phyloP scores from a whole-genome alignment of 1,140 invertebrate species.

The Heterodera carotae region DNA sequence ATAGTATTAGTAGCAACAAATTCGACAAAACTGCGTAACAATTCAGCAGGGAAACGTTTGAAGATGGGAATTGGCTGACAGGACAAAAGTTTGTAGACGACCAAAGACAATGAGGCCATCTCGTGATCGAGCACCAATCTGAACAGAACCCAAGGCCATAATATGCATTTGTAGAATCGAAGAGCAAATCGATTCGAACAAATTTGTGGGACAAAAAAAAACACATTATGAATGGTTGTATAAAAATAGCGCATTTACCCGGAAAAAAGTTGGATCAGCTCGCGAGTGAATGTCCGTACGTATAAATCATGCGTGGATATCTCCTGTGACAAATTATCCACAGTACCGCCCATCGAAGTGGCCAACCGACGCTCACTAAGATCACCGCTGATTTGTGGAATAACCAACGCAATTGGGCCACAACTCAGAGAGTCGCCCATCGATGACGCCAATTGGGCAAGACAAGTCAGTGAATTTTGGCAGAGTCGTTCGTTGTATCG shows the following conservation, averaged over 20 bases:
- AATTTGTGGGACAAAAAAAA: neutral
- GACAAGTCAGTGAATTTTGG: constrained; percentile 38
- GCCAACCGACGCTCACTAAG: constrained; percentile 18
- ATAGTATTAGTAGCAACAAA: constrained; percentile 27
- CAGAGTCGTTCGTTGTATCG: constrained; percentile 32
- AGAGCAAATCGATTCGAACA: too few relatives aligned
- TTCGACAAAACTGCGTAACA: constrained; percentile 32
- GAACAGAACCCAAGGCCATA: too few relatives aligned
- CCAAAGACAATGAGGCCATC: constrained; percentile 30
- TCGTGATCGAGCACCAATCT: constrained; percentile 31
- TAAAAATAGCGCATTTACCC: neutral
- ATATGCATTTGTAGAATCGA: too few relatives aligned
- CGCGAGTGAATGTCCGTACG: constrained; percentile 29
- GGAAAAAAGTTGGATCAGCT: constrained; percentile 31
- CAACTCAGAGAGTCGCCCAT: constrained; percentile 32
- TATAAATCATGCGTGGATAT: constrained; percentile 23
- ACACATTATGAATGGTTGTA: neutral
- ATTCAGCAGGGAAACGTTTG: constrained; percentile 29
- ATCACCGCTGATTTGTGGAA: constrained; percentile 16
- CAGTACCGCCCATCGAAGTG: constrained; percentile 11
- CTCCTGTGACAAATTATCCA: neutral
- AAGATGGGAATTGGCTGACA: constrained; percentile 36
- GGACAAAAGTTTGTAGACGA: constrained; percentile 34
- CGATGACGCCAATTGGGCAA: constrained; percentile 33
- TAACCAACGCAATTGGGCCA: constrained; percentile 26